A percentile compares a stretch with the other conserved stretches of the same genome.
Evolutionary conservation across 1,140 invertebrate genomes (phyloP).

Genomic region (Macrobrachium rosenbergii): DNA sequence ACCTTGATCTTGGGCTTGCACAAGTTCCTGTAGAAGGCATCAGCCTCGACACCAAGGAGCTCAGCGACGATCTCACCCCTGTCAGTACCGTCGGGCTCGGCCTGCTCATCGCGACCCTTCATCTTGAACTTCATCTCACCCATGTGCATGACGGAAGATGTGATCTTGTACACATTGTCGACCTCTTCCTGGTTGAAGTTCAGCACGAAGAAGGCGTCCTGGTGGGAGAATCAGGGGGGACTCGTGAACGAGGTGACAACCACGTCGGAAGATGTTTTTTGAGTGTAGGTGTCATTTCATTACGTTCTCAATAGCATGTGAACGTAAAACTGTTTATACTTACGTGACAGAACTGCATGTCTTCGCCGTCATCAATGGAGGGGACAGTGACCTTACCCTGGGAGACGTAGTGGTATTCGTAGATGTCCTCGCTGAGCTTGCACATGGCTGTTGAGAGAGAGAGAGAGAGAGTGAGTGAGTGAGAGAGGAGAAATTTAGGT

Average conservation of each 20-base stretch:
- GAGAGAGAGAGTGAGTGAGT: not conserved
- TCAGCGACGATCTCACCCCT: constrained; percentile 90
- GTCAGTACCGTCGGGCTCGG: constrained; percentile 28
- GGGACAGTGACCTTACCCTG: constrained; percentile 55
- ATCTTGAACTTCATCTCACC: constrained; percentile 51
- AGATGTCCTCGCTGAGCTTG: constrained; percentile 19
- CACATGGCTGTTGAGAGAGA: not conserved
- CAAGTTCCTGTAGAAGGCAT: constrained; percentile 75
- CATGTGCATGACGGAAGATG: constrained; percentile 90
- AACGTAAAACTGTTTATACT: not conserved
- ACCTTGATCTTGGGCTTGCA: constrained; percentile 59
- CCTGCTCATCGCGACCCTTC: constrained; percentile 48
- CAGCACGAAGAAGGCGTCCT: constrained; percentile 98
- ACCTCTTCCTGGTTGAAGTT: constrained; percentile 97
- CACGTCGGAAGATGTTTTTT: not conserved
- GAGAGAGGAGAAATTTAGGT: too few species aligned
- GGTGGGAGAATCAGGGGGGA: constrained; percentile 53
- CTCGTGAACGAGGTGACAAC: too few species aligned
- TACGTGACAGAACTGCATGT: constrained; percentile 54
- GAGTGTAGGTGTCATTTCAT: not conserved
- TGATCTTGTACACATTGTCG: constrained; percentile 96
- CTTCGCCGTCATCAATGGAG: constrained; percentile 51
- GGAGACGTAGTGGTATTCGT: constrained; percentile 52
- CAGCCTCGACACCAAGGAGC: constrained; percentile 89
- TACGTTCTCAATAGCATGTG: not conserved